Conservation (phyloP, 1,140 invertebrate species). For the Formica selysi region DNA sequence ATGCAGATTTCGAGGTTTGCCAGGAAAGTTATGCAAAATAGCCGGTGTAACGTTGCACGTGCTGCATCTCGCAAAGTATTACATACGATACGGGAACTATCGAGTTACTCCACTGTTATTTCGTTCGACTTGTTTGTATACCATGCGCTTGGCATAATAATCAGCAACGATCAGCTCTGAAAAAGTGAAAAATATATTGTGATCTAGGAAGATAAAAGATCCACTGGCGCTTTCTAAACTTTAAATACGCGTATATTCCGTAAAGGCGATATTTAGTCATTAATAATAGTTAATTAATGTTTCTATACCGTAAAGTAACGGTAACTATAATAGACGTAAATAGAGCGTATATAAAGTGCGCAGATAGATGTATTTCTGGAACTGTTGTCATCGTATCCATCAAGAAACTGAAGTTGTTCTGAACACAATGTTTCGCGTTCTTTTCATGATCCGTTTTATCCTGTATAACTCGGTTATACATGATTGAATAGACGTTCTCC, state of each 20-base stretch:
- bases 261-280: background rate
- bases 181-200: background rate
- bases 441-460: conserved; percentile 1
- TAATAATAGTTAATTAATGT: conserved; percentile 1
- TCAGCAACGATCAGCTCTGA: background rate
- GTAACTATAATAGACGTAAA: background rate
- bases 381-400: background rate
- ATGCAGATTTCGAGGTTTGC: conserved; percentile 40
- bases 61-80: conserved; percentile 37
- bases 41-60: conserved; percentile 39
- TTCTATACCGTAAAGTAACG: background rate
- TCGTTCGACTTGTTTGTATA: background rate
- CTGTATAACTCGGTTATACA: background rate
- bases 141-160: background rate
- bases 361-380: conserved; percentile 20
- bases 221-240: background rate
- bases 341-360: conserved; percentile 14
- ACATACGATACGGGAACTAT: conserved; percentile 1
- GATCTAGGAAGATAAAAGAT: background rate
- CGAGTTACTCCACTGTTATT: conserved; percentile 8
- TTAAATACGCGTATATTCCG: background rate
- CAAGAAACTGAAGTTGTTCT: background rate
- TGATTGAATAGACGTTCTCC: conserved; percentile 11
- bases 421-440: background rate
- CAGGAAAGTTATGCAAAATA: conserved; percentile 42